Percentiles rank a stretch among this genome's conserved stretches.
Evolutionary conservation across 2,113 vertebrate species (phyloP).

Genomic region (Anoplopoma fimbria): DNA sequence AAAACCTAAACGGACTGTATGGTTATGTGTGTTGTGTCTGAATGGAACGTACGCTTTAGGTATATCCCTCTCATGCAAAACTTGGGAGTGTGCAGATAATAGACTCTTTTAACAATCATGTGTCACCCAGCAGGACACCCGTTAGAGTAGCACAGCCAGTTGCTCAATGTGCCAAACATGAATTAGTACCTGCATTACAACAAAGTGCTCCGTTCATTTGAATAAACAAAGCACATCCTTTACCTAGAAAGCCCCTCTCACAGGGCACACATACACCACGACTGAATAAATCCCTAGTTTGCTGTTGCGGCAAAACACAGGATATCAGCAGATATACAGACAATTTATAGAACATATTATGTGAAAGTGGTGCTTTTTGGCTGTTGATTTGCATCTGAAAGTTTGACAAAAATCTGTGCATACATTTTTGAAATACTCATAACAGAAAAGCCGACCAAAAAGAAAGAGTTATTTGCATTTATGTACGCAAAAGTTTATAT

Average conservation of each 20-base stretch:
- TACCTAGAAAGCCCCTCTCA: not conserved
- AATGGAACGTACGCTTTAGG: not conserved
- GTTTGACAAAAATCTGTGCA: not conserved
- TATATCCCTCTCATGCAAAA: not conserved
- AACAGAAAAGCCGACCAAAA: not conserved
- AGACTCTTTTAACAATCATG: slow-evolving; percentile 20
- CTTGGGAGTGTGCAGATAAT: slow-evolving; percentile 9
- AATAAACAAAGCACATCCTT: slow-evolving; percentile 7
- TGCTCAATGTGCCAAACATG: slow-evolving; percentile 24
- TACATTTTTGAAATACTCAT: no score
- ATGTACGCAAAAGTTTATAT: not conserved
- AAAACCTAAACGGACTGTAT: not conserved
- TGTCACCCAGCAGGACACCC: slow-evolving; percentile 30
- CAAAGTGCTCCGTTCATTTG: slow-evolving; percentile 7
- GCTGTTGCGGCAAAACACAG: not conserved
- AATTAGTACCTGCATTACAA: slow-evolving; percentile 20
- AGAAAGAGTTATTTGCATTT: not conserved
- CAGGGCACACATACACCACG: not conserved
- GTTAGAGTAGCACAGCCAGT: slow-evolving; percentile 17
- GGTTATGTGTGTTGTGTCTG: not conserved
- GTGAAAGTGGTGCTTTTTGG: not conserved
- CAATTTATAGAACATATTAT: not conserved
- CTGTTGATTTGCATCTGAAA: not conserved
- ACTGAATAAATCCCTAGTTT: not conserved
- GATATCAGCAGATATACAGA: not conserved